Evolutionary conservation across 1,140 invertebrate species (phyloP), one percentile per base, ranked within the genome.

Genomic region (Laupala kohalensis): DNA sequence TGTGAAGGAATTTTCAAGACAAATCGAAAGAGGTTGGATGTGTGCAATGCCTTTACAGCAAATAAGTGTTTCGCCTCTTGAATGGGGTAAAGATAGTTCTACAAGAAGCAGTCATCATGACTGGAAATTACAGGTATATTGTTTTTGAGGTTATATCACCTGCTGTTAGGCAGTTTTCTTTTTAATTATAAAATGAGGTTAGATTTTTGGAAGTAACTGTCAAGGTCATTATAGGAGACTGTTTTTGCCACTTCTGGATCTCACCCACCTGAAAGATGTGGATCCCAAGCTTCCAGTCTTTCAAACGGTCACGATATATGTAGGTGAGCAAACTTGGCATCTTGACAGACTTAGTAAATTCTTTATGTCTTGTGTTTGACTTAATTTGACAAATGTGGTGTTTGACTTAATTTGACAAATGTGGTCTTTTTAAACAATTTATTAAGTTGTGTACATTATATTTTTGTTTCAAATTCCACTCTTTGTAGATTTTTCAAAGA

Each of bases 241-340:
- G 69, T 73, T 4, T 73, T 64, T 27, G 63, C 72, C 15, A 63
- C 70, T 9, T 71, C 73, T 24, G 29, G 62, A 29, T 64, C 28
- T 4, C 67, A 68, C 26, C 68, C 27, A 24, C 25, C 53, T 24
- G 73, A 69, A 30, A 66, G 73, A 13, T 74, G 71, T 72, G 67
- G 67, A 26, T 74, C 73, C 9, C 73, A 74, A 67, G 73, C 71
- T 25, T 74, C 73, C 66, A 71, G 65, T 30, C 73, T 74, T 29
- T 74, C 73, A 26, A 74, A 64, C 24, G 72, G 72, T 26, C 67
- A 74, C 70, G 73, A 74, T 37, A 74, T 74, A 13, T 73, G 72
- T 25, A 73, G 72, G 72, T 73, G 26, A 69, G 67, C 67, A 3
- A 12, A 25, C 6, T 23, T 68, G 6, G 19, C 9, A 23, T 68